Base-by-base conservation (phyloP, 2,888 invertebrate genomes). In the Machimus rusticus region DNA sequence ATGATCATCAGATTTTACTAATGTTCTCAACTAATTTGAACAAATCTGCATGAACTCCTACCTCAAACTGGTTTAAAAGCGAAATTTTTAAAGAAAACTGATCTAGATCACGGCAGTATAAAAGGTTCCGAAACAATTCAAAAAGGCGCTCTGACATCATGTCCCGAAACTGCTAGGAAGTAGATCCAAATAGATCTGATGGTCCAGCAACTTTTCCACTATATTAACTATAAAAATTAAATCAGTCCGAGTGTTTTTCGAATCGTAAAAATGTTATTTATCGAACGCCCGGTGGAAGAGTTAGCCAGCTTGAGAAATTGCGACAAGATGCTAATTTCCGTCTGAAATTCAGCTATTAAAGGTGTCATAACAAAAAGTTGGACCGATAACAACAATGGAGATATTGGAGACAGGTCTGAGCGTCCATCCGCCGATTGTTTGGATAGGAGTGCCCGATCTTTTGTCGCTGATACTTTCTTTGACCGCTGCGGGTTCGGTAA, bases 391-490 rank as follows among this genome's bases (percentile, higher is more conserved):
- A 51, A 51, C 51, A 51, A 51, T 51, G 19, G 51, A 4, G 51
- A 51, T 19, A 51, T 19, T 51, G 19, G 51, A 4, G 51, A 51
- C 51, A 51, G 19, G 51, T 51, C 51, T 51, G 51, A 51, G 51
- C n/a, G 19, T 19, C n/a, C 51, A 51, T 51, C 51, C 51, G 51
- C n/a, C n/a, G 51, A 51, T 51, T 51, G 51, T 51, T 51, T 51
- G 51, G 51, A 51, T 51, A 51, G 51, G 51, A 51, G 51, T 51
- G 51, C 51, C 51, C 66, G 28, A 19, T 23, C 43, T 78, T 78
- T 43, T 78, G 78, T 78, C 16, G 34, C n/a, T n/a, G 6, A 66
- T 66, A 39, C 78, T 39, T 78, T 78, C 77, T 78, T 78, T 78
- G 78, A 78, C 43, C 19, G 66, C 66, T 16, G 9, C 5, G 31